Evolutionary conservation across 2,797 vertebrate genomes (phyloP), one percentile per base, ranked within the genome.

Genomic region (Myiothlypis coronata): DNA sequence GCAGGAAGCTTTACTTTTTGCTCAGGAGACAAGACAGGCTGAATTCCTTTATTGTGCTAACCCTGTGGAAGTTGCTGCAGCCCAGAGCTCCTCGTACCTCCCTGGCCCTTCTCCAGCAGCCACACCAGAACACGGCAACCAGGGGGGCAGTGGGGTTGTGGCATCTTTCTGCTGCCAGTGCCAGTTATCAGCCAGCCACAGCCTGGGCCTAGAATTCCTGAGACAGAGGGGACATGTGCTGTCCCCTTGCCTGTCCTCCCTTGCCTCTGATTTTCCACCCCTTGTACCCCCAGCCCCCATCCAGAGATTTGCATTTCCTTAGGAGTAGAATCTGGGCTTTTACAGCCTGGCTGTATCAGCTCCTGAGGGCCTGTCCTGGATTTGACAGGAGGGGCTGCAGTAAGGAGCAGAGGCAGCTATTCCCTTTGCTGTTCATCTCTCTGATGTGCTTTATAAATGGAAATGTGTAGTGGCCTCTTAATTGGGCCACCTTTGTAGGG

Each of bases 401-500:
- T 19, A 41, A 44, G 68, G 70, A 71, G 71, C 9, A 4, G 57
- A 79, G 59, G 39, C 63, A 88, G 74, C 93, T 43, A 18, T 63
- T 74, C 69, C 49, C 71, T 72, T 67, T 53, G 78, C 91, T 85
- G 28, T 72, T 53, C 39, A 24, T 92, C 44, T 81, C 30, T 27
- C 83, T 88, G 53, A 32, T 70, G 63, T 83, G 63, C 77, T 86
- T 96, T 90, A 81, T 81, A 91, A 90, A 93, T 81, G 87, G 87
- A 85, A 91, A 89, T 46, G 49, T 60, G 27, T 26, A 52, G 72
- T 17, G 26, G 75, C 78, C 83, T 94, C 74, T 90, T 94, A 97
- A 97, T 15, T 93, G 91, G 96, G 93, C 72, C 90, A 44, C 61
- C 23, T 90, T 94, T 93, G 68, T 95, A 90, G 87, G 81, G 46